Evolutionary conservation across 2,888 invertebrate species (phyloP).

Genomic region (Chalcis sispes): DNA sequence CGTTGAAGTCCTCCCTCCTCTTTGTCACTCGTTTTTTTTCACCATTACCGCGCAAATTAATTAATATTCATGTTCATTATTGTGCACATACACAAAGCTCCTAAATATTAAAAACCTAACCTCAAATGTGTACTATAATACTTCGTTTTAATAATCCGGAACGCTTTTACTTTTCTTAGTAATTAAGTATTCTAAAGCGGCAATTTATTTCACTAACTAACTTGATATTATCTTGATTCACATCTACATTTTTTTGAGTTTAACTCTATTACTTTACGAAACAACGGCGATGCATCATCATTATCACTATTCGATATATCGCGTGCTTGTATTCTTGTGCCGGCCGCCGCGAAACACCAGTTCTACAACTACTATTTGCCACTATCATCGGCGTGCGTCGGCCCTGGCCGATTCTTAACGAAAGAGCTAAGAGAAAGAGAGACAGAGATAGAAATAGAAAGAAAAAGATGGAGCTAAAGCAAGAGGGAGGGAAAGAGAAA

Average conservation of each 20-base stretch:
- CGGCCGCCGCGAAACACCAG: conserved; percentile 11
- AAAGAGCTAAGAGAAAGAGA: not conserved
- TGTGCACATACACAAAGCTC: too few species aligned
- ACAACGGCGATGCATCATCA: not conserved
- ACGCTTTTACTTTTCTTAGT: too few species aligned
- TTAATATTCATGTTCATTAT: too few species aligned
- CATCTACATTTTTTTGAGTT: too few species aligned
- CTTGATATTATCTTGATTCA: too few species aligned
- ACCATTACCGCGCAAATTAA: too few species aligned
- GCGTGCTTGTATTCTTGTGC: not conserved
- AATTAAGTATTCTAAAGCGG: too few species aligned
- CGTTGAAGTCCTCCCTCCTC: not conserved
- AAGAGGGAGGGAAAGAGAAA: conserved; percentile 14
- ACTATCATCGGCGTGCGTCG: conserved; percentile 33
- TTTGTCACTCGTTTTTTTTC: not conserved
- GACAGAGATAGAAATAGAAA: not conserved
- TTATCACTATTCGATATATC: not conserved
- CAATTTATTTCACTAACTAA: too few species aligned
- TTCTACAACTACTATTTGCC: conserved; percentile 11
- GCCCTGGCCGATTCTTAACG: conserved; percentile 51
- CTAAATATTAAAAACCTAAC: conserved; percentile 32
- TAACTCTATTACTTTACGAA: too few species aligned
- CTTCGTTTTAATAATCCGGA: too few species aligned
- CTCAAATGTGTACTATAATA: conserved; percentile 23
- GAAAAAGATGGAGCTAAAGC: not conserved